Percentiles rank a stretch among this genome's conserved stretches.
phyloP scores from a whole-genome alignment of 2,113 vertebrate genomes.

The Grammomys dolichurus region DNA sequence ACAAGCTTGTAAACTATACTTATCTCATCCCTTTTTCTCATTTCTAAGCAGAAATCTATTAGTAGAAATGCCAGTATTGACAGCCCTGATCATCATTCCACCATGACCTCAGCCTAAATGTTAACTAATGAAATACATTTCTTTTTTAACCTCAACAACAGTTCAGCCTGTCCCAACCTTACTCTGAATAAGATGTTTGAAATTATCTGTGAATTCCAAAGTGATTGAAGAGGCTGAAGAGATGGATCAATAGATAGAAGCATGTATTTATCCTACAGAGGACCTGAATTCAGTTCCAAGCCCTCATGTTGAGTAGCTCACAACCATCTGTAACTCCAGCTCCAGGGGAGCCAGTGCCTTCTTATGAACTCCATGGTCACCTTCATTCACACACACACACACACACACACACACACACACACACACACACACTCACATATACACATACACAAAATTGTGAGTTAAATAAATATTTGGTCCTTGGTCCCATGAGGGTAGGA shows the following conservation, averaged over 20 bases:
- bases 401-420: not conserved
- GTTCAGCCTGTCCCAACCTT: not conserved
- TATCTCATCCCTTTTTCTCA: not conserved
- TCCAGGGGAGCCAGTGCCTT: not conserved
- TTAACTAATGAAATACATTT: not conserved
- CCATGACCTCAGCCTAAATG: not conserved
- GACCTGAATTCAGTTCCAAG: not conserved
- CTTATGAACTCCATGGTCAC: not conserved
- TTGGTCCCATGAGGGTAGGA: no score
- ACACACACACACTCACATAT: not conserved
- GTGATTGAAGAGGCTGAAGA: not conserved
- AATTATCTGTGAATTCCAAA: not conserved
- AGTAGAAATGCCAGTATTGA: not conserved
- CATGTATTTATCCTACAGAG: not conserved
- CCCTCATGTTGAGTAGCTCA: not conserved
- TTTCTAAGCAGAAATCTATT: constrained; percentile 60
- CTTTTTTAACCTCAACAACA: not conserved
- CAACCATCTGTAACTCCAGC: not conserved
- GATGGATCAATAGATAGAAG: not conserved
- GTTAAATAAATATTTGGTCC: not conserved
- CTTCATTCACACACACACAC: not conserved
- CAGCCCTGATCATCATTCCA: not conserved
- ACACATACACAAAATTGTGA: not conserved
- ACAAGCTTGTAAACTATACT: not conserved
- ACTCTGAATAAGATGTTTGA: not conserved